These are phyloP conservation scores for Antennarius maculatus DNA, from an alignment of 2,797 vertebrate species.

Conservation along the genomic window DNA sequence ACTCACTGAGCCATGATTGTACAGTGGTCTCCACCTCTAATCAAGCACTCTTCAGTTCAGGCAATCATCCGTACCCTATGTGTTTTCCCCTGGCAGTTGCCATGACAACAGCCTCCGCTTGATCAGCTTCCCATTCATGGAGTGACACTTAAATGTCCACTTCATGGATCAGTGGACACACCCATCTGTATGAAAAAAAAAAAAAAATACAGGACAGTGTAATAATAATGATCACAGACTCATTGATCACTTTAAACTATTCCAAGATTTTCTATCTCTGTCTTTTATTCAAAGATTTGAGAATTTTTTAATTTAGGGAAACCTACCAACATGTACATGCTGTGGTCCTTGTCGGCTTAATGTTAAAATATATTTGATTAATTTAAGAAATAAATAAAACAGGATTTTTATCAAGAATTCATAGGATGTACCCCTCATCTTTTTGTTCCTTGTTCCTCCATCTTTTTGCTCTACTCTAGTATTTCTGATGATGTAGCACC, in stretches of 20 bases:
- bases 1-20: slow-evolving; percentile 69
- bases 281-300: too few species aligned
- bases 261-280: background rate
- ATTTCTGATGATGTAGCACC: too few species aligned
- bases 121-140: slow-evolving; percentile 78
- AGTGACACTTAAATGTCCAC: slow-evolving; percentile 81
- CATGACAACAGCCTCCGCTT: slow-evolving; percentile 79
- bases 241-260: slow-evolving; percentile 43
- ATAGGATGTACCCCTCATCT: background rate
- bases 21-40: slow-evolving; percentile 70
- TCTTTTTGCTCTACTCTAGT: too few species aligned
- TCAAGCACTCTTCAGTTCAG: slow-evolving; percentile 78
- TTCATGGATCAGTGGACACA: slow-evolving; percentile 74
- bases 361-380: slow-evolving; percentile 13
- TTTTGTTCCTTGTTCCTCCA: background rate
- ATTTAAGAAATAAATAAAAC: slow-evolving; percentile 17
- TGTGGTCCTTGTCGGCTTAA: background rate
- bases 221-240: slow-evolving; percentile 47
- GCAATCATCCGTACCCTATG: slow-evolving; percentile 81
- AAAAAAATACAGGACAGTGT: slow-evolving; percentile 33
- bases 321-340: slow-evolving; percentile 2
- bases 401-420: background rate
- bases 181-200: slow-evolving; percentile 61
- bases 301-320: slow-evolving; percentile 24
- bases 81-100: slow-evolving; percentile 76